Evolutionary conservation across 2,113 vertebrate genomes (phyloP), one percentile per base, ranked within the genome.

Genomic region (Arvicanthis niloticus): DNA sequence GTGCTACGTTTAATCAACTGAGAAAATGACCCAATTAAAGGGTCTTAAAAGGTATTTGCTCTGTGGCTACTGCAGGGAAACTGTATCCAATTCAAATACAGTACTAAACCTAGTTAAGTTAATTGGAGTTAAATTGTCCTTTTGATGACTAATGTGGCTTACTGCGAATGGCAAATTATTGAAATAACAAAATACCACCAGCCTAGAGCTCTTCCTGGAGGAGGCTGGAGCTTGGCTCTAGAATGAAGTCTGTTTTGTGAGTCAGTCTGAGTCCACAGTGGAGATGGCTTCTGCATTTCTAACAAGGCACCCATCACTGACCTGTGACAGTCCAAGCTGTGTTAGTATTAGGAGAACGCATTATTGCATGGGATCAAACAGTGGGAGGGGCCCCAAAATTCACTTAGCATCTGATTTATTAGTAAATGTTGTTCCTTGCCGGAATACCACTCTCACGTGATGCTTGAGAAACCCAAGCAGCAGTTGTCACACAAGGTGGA

Each of bases 401-500:
- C 29, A 96, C 96, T 95, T 96, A 96, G 94, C 96, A 84, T 96
- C 98, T 95, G 75, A 95, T 78, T 97, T 97, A 96, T 98, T 96
- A 96, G 97, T 42, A 97, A 60, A 82, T 85, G 8, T 68, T 95
- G 68, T 73, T 82, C 87, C 95, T 97, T 85, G 96, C 95, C 10
- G 26, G 97, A 91, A 91, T 80, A 89, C 51, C 93, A 68, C 58
- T 93, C 85, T 94, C 68, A 96, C 76, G 94, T 97, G 98, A 95
- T 89, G 94, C 96, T 96, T 96, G 95, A 96, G 92, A 97, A 98
- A 97, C 98, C 90, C 97, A 95, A 97, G 96, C 95, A 98, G 97
- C 92, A 89, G 98, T 91, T 98, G 97, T 97, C 98, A 98, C 98
- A 98, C 98, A 97, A 77, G 87, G 98, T 97, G 96, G 98, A 98